A percentile compares a stretch with the other conserved stretches of the same genome.
These are phyloP conservation scores for Bellardia pandia DNA, from an alignment of 2,888 invertebrate species.

Conservation along the genomic window DNA sequence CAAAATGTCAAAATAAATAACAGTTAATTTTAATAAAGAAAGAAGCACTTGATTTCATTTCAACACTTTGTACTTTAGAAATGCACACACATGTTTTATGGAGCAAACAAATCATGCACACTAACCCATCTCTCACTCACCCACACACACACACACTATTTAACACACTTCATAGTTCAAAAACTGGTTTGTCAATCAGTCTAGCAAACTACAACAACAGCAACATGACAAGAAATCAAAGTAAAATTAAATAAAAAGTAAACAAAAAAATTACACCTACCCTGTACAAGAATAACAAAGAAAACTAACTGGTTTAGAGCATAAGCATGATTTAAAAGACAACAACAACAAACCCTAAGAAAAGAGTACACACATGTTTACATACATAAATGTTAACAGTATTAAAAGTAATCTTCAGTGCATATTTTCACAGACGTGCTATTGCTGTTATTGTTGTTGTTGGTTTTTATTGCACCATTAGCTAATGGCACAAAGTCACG, in stretches of 20 bases:
- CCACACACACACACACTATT: background rate
- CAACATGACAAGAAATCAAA: slow-evolving; percentile 24
- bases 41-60: slow-evolving; percentile 58
- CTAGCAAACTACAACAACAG: background rate
- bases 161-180: slow-evolving; percentile 6
- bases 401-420: slow-evolving; percentile 5
- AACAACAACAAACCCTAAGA: background rate
- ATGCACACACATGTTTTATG: background rate
- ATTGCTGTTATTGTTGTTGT: slow-evolving; percentile 17
- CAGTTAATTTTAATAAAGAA: slow-evolving; percentile 44
- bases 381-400: background rate
- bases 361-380: background rate
- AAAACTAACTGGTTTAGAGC: background rate
- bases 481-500: slow-evolving; percentile 61
- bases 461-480: slow-evolving; percentile 45
- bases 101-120: background rate
- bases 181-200: slow-evolving; percentile 49
- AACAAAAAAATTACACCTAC: background rate
- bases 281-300: background rate
- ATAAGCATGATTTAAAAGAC: background rate
- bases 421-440: slow-evolving; percentile 18
- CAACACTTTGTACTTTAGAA: slow-evolving; percentile 27
- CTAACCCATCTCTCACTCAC: background rate
- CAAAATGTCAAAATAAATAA: slow-evolving; percentile 39
- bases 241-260: background rate